Evolutionary conservation across 2,797 vertebrate genomes (phyloP), one percentile per base, ranked within the genome.

Genomic region (Allochrocebus solatus): DNA sequence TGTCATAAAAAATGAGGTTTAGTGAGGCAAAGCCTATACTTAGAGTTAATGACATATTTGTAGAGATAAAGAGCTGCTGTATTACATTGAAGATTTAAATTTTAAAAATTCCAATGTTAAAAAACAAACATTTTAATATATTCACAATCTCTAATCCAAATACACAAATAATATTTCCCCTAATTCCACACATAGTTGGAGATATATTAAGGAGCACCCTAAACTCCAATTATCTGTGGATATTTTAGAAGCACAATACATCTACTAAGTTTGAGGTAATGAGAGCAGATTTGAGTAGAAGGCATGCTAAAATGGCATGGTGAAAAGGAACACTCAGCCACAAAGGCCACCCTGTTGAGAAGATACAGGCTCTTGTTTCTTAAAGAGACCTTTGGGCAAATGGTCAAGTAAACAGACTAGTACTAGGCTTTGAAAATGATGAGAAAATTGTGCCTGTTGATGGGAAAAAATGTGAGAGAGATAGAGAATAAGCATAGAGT

Each of bases 1-100:
- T 70, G 67, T 85, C 95, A 91, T 76, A 82, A 84, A 67, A 95
- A 83, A 78, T 84, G 22, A 55, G 33, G 30, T 46, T 80, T 85
- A 92, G 41, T 91, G 88, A 87, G 26, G 28, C 24, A 81, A 80
- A 91, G 6, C 10, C 86, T 85, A 48, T 74, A 30, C 5, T 93
- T 43, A 30, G 16, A 59, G 8, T 81, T 87, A 87, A 81, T 43
- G 28, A 74, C 39, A 84, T 64, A 48, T 48, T 92, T 74, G 84
- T 33, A 53, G 64, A 59, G 16, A 82, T 26, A 19, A 43, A 70
- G 10, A 80, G 26, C 13, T 72, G 14, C 24, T 83, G 0, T 46
- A 53, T 78, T 46, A 5, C 1, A 83, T 50, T 85, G 22, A 57
- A n/a, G 36, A 72, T 87, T 61, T 80, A 59, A 93, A 90, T 33